Evolutionary conservation across 2,888 invertebrate species (phyloP), one percentile per base, ranked within the genome.

Genomic region (Andrena dorsata): DNA sequence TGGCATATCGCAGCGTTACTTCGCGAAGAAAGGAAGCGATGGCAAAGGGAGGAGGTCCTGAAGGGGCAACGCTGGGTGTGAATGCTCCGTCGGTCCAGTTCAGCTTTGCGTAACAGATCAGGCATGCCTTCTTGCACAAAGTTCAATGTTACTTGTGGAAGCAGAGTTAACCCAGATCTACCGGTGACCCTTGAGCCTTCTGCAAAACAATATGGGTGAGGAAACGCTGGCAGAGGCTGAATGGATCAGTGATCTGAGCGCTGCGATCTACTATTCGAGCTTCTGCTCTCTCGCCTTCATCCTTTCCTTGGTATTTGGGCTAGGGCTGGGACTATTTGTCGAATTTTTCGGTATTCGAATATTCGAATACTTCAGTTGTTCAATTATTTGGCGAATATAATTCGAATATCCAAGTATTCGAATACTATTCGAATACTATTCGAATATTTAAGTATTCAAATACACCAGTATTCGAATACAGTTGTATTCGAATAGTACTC

Each of bases 61-160:
- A 26, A 28, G 70, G 13, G 10, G 51, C 13, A n/a, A 30, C 23
- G 20, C 16, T 47, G 61, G 60, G 26, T 73, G 28, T n/a, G 51
- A 3, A 35, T 58, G 26, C 41, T 47, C 20, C n/a, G 30, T 30
- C 51, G 7, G 56, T 32, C 23, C 51, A 56, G 26, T 30, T 26
- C 20, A 56, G 23, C 49, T 71, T 80, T 74, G 16, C 61, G 68
- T 32, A 84, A 79, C 56, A 65, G 76, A 64, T 70, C 73, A 41
- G 63, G 20, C 56, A 51, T 68, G 51, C 69, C 68, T 68, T 23
- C 32, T 60, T 74, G 13, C 32, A 30, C 56, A 79, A 76, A 82
- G 84, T 84, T 85, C 85, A 85, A 85, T 85, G 85, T 82, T 79
- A 85, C 64, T 76, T 74, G 47, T 35, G 76, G 60, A 73, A 82